These are phyloP conservation scores for Diachasmimorpha longicaudata DNA, from an alignment of 1,140 invertebrate species.

Conservation along the genomic window DNA sequence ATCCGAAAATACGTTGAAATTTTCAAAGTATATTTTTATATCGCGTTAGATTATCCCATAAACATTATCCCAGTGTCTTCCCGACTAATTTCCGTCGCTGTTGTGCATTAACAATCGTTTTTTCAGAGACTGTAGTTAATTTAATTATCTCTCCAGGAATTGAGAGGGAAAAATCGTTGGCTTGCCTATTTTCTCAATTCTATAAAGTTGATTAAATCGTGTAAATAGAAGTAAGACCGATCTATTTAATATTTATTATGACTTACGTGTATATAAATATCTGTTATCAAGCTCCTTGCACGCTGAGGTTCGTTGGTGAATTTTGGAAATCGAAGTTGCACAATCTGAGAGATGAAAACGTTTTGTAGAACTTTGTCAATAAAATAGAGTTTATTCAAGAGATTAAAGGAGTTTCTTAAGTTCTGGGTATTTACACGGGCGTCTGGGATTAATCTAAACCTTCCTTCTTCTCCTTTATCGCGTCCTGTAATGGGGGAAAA, in stretches of 20 bases:
- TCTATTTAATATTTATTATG: conserved; percentile 31
- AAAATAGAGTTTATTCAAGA: neutral
- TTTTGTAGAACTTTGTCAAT: neutral
- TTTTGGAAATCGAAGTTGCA: neutral
- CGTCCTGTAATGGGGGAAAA: conserved; percentile 71
- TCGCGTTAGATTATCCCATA: neutral
- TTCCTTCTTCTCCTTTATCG: conserved; percentile 85
- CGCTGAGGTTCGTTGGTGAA: neutral
- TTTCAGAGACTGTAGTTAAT: neutral
- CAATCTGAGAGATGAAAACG: neutral
- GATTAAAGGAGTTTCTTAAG: neutral
- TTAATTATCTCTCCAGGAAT: neutral
- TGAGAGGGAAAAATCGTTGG: neutral
- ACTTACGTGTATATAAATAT: conserved; percentile 21
- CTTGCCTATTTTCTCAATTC: neutral
- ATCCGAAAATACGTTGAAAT: conserved; percentile 16
- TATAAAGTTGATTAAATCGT: conserved; percentile 14
- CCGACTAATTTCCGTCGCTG: neutral
- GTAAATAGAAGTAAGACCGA: conserved; percentile 12
- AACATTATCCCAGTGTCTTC: conserved; percentile 10
- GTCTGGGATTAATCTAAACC: conserved; percentile 72
- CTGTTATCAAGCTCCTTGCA: neutral
- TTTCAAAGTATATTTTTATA: conserved; percentile 31
- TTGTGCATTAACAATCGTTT: neutral
- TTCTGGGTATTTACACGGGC: neutral